Evolutionary conservation across 2,797 vertebrate species (phyloP).

Genomic region (Halcyon chelicuti): DNA sequence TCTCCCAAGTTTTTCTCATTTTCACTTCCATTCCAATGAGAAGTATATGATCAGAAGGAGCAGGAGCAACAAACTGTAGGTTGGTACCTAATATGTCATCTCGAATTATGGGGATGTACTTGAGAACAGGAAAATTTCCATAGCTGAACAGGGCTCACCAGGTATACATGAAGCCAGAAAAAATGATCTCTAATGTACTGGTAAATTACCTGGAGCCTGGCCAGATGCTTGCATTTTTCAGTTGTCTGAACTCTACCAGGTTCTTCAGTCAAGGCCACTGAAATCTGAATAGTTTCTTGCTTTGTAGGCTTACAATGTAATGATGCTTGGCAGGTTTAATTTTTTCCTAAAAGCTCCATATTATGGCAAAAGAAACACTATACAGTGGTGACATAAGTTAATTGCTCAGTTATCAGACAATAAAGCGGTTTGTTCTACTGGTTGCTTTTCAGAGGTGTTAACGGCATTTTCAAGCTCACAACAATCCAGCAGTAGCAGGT

Average conservation of each 20-base stretch:
- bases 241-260: not conserved
- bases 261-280: not conserved
- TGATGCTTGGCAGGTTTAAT: slow-evolving; percentile 24
- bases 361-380: not conserved
- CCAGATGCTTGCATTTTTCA: not conserved
- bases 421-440: not conserved
- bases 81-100: not conserved
- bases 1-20: not conserved
- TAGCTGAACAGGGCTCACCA: not conserved
- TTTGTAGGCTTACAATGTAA: not conserved
- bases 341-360: not conserved
- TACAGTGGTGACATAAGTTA: not conserved
- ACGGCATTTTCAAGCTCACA: not conserved
- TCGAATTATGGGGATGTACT: not conserved
- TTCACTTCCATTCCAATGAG: not conserved
- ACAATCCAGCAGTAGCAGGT: not conserved
- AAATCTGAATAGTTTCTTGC: not conserved
- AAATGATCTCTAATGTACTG: not conserved
- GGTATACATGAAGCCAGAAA: not conserved
- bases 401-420: not conserved
- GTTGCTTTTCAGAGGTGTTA: not conserved
- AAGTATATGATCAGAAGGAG: not conserved
- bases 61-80: not conserved
- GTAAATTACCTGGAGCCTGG: not conserved
- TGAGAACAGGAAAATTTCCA: fast-evolving